Base-by-base conservation (phyloP, 2,888 invertebrate species). In the Cordilura impudica region DNA sequence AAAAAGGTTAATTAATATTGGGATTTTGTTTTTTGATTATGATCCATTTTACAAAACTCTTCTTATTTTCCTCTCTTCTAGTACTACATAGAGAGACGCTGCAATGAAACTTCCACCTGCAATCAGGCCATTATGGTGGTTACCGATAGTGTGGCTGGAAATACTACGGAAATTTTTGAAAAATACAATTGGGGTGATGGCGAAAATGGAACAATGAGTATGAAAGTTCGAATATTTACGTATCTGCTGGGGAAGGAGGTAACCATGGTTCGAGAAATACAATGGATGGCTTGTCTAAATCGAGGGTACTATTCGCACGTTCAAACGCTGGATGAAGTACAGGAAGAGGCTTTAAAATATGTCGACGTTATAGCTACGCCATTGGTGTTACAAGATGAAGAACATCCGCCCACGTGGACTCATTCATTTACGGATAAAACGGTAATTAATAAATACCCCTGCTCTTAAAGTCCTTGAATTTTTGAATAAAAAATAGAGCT, bases 51-150 rank as follows among this genome's bases (percentile, higher is more conserved):
- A n/a, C n/a, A n/a, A n/a, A n/a, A n/a, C n/a, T n/a, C n/a, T n/a
- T n/a, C n/a, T n/a, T n/a, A n/a, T n/a, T n/a, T 43, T 21, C n/a
- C 26, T 47, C 12, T 58, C 1, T 19, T 26, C 4, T 81, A 91
- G 85, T 92, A 92, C 80, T 91, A 93, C 58, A 86, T 90, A 18
- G 89, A 87, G 58, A 90, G 92, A 19, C 90, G 90, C 10, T 93
- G 93, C 84, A 90, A 89, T 81, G 91, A 90, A 83, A 91, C 91
- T 14, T 87, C 90, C 4, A 91, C 92, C 70, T 99, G 99, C 88
- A 99, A 98, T 90, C 97, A 98, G 89, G 94, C 97, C 26, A 97
- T 99, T 79, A 98, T 99, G 98, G 91, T 99, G 72, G 94, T 99
- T 81, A 98, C 99, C 0, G 99, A 99, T 89, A 98, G 98, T 53